Conservation (phyloP, 2,113 vertebrate genomes). For the Mobula hypostoma region DNA sequence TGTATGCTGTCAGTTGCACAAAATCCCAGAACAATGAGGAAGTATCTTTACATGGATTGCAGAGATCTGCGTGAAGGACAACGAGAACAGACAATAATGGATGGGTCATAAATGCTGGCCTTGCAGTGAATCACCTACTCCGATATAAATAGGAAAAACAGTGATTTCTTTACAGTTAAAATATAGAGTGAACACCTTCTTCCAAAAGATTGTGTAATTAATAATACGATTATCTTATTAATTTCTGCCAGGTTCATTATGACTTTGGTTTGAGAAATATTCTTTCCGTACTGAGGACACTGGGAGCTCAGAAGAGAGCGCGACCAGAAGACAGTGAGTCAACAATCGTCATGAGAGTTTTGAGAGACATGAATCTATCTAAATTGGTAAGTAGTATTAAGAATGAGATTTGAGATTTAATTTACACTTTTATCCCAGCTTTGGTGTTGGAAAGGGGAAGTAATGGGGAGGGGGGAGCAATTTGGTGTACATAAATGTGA, state of each 20-base stretch:
- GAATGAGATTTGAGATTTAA: background rate
- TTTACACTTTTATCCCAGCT: background rate
- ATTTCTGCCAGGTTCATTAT: conserved; percentile 59
- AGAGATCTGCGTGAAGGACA: too few relatives aligned
- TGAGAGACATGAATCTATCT: conserved; percentile 70
- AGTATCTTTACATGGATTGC: too few relatives aligned
- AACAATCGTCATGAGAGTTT: conserved; percentile 64
- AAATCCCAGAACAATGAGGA: too few relatives aligned
- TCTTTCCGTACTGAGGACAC: conserved; percentile 63
- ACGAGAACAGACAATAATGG: too few relatives aligned
- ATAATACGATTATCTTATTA: background rate
- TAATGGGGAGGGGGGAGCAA: too few relatives aligned
- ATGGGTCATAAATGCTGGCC: too few relatives aligned
- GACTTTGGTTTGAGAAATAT: conserved; percentile 70
- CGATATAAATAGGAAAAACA: too few relatives aligned
- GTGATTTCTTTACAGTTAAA: background rate
- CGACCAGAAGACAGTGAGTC: conserved; percentile 59
- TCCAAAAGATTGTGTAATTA: conserved; percentile 23
- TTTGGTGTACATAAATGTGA: too few relatives aligned
- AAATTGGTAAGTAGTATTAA: conserved; percentile 56
- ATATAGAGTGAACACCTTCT: background rate
- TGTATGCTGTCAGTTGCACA: too few relatives aligned
- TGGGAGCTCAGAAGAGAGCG: conserved; percentile 64
- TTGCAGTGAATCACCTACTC: too few relatives aligned
- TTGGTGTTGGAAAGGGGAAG: too few relatives aligned